phyloP scores from a whole-genome alignment of 2,113 vertebrate genomes.

The western clawed frog (Xenopus tropicalis) region DNA sequence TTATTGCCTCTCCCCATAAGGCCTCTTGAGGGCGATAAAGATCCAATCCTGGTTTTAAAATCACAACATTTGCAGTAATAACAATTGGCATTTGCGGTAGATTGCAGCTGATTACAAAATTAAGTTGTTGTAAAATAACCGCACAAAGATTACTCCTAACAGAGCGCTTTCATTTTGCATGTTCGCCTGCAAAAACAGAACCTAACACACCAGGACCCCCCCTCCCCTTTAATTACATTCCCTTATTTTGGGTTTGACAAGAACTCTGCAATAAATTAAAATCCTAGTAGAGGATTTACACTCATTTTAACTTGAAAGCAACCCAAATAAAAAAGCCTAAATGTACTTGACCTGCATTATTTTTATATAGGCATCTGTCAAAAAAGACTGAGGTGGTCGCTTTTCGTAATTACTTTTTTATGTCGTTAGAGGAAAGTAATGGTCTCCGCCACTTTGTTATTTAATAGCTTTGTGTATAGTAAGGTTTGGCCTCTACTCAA shows the following conservation, averaged over 20 bases:
- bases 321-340: not conserved
- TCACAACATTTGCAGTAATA: slow-evolving; percentile 1
- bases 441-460: not conserved
- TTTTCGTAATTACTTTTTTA: not conserved
- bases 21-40: not conserved
- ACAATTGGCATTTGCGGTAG: not conserved
- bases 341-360: not conserved
- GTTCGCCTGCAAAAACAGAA: not conserved
- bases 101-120: slow-evolving; percentile 1
- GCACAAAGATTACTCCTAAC: not conserved
- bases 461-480: not conserved
- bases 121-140: slow-evolving; percentile 1
- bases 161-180: not conserved
- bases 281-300: not conserved
- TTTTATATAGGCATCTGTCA: not conserved
- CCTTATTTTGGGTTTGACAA: not conserved
- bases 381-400: not conserved
- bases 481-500: not conserved
- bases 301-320: not conserved
- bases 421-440: not conserved
- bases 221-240: not conserved
- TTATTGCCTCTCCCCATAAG: not conserved
- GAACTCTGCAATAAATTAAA: not conserved
- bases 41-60: not conserved
- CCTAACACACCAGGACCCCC: not conserved